Conservation (phyloP, 2,113 vertebrate genomes). For the Rostratula benghalensis region DNA sequence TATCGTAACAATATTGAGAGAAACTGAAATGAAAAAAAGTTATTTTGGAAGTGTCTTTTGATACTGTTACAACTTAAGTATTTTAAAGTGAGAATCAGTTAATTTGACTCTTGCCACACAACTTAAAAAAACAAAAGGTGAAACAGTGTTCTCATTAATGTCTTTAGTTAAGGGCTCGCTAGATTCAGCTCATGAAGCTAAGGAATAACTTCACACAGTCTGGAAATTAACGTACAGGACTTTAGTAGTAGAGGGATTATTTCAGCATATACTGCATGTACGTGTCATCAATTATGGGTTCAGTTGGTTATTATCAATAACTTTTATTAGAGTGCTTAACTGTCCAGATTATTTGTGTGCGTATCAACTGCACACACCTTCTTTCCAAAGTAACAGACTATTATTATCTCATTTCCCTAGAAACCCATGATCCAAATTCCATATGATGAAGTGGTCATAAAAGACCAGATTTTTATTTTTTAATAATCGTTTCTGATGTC, state of each 20-base stretch:
- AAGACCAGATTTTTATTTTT: not conserved
- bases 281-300: not conserved
- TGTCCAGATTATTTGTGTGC: not conserved
- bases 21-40: not conserved
- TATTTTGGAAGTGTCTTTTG: not conserved
- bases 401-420: not conserved
- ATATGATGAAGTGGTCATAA: not conserved
- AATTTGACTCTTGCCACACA: not conserved
- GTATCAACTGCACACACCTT: not conserved
- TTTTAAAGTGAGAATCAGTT: not conserved
- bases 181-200: not conserved
- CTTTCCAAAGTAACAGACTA: not conserved
- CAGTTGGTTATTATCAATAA: not conserved
- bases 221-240: not conserved
- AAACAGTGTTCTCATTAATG: not conserved
- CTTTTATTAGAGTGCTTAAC: not conserved
- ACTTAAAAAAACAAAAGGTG: not conserved
- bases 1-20: not conserved
- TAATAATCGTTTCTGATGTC: not conserved
- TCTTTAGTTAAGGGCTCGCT: not conserved
- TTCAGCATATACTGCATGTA: not conserved
- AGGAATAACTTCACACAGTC: not conserved
- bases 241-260: not conserved
- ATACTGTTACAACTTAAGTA: not conserved
- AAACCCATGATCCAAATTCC: not conserved